These are phyloP conservation scores for Hemithea aestivaria DNA, from an alignment of 2,888 invertebrate species.

Conservation along the genomic window DNA sequence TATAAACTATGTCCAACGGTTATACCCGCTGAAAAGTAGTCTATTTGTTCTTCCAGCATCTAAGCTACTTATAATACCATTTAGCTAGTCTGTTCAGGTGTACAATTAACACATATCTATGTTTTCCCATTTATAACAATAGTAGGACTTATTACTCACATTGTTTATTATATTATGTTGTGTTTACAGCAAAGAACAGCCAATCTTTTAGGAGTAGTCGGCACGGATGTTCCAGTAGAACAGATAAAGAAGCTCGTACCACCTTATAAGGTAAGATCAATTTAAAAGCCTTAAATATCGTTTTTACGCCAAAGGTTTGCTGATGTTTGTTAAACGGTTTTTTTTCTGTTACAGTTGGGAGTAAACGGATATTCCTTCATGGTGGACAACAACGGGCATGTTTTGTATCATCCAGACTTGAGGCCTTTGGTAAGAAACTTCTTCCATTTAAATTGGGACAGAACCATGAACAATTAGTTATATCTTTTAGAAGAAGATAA, in stretches of 20 bases:
- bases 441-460: too few species aligned
- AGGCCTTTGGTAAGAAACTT: constrained; percentile 90
- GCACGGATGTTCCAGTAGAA: constrained; percentile 97
- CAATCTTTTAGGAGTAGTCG: constrained; percentile 96
- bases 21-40: too few species aligned
- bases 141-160: neutral
- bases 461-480: too few species aligned
- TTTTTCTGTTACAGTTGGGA: constrained; percentile 83
- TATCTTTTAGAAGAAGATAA: too few species aligned
- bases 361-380: constrained; percentile 98
- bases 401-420: constrained; percentile 97
- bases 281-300: neutral
- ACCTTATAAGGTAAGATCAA: constrained; percentile 87
- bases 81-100: too few species aligned
- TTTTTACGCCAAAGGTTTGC: too few species aligned
- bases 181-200: constrained; percentile 87
- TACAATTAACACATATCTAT: too few species aligned
- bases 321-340: too few species aligned
- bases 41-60: too few species aligned
- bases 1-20: too few species aligned
- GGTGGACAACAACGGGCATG: constrained; percentile 98
- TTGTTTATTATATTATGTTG: neutral
- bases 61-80: too few species aligned
- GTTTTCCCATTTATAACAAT: neutral
- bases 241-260: constrained; percentile 97